Conservation (phyloP, 1,140 invertebrate species). For the Doryteuthis pealeii region DNA sequence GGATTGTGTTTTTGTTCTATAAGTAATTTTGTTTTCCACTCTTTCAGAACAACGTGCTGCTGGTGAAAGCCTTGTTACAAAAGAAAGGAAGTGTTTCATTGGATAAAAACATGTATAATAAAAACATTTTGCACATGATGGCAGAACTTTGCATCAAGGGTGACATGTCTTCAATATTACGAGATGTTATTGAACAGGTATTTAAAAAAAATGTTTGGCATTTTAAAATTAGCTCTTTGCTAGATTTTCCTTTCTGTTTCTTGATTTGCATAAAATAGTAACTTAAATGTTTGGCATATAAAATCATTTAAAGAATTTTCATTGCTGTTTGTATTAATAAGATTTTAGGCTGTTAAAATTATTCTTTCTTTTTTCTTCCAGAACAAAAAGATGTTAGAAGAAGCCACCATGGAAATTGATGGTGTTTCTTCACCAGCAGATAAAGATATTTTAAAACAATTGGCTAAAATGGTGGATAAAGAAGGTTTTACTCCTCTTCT, state of each 20-base stretch:
- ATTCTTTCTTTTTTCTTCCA: too few relatives aligned
- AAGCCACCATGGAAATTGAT: background rate
- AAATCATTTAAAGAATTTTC: too few relatives aligned
- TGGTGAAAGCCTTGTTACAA: conserved; percentile 54
- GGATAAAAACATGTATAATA: conserved; percentile 50
- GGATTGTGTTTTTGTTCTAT: too few relatives aligned
- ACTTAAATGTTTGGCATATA: too few relatives aligned
- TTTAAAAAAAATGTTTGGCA: conserved; percentile 18
- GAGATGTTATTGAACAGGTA: conserved; percentile 53
- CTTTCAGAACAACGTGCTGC: conserved; percentile 46
- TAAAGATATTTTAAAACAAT: conserved; percentile 36
- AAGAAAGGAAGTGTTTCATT: conserved; percentile 52
- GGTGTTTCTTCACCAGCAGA: background rate
- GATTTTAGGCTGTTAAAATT: too few relatives aligned
- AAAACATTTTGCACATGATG: conserved; percentile 56
- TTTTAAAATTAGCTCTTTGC: too few relatives aligned
- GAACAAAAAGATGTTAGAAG: background rate
- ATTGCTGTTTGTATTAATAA: too few relatives aligned
- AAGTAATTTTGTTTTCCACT: conserved; percentile 21
- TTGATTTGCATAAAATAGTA: too few relatives aligned
- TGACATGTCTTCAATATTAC: conserved; percentile 47
- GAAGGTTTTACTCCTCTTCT: conserved; percentile 57
- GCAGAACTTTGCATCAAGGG: conserved; percentile 49
- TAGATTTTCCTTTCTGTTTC: too few relatives aligned
- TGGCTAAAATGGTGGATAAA: conserved; percentile 54